Evolutionary conservation across 2,113 vertebrate species (phyloP), one percentile per base, ranked within the genome.

Genomic region (Protobothrops mucrosquamatus): DNA sequence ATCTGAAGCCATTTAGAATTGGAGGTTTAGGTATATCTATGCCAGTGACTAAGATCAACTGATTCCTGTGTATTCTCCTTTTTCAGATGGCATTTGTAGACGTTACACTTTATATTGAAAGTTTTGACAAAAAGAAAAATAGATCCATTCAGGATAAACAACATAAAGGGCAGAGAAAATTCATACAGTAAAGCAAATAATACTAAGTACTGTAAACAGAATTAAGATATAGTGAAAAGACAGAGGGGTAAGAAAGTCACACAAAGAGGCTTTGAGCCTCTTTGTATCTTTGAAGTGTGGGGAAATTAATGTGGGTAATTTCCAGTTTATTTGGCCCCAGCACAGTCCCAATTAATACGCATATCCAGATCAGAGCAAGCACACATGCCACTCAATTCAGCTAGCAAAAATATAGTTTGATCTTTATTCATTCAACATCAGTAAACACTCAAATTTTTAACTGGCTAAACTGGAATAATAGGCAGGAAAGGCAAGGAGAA

Each of bases 21-120:
- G 14, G n/a, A 95, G 39, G 48, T 59, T 88, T 95, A 24, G 39
- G 43, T 55, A 87, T 86, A 14, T 26, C 12, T 29, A 10, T 69
- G 90, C 48, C 94, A 94, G 90, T 61, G 96, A 64, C 88, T 93
- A 87, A 81, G 74, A 88, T 23, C 94, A 94, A 69, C 55, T 94
- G 91, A 94, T 34, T 96, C 88, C 92, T 1, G 48, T 85, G 94
- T 48, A 54, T 57, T 64, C n/a, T 91, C 39, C 57, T 93, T 90
- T 87, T 91, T 52, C 93, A 95, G 93, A 92, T 95, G 92, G 90
- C 88, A 92, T 92, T 94, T 59, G 95, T 89, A 94, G 91, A 91
- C 43, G 51, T 86, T 89, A 95, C 93, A 94, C 48, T 55, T 92
- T 94, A 90, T 23, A 56, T 3, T 1, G 57, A 85, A 91, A 69